These are phyloP conservation scores for Phania funesta DNA, from an alignment of 2,888 invertebrate species.

Conservation along the genomic window DNA sequence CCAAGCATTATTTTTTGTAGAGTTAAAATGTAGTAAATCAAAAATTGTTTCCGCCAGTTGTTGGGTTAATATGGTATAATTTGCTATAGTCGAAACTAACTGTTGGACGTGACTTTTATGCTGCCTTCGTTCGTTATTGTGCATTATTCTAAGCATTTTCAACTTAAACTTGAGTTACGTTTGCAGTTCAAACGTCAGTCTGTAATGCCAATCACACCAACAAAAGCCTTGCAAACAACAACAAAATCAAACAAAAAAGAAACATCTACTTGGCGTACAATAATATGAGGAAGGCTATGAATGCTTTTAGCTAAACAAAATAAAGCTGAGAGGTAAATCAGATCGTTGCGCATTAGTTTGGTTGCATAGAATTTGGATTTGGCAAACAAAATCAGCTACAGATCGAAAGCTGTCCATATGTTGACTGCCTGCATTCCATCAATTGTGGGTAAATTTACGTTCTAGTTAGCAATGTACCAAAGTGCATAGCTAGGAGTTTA, in stretches of 20 bases:
- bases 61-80: slow-evolving; percentile 55
- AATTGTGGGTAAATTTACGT: slow-evolving; percentile 66
- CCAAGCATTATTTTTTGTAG: too few relatives aligned
- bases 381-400: slow-evolving; percentile 55
- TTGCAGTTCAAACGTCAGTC: slow-evolving; percentile 67
- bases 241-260: slow-evolving; percentile 2
- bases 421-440: slow-evolving; percentile 68
- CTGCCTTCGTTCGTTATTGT: slow-evolving; percentile 49
- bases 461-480: slow-evolving; percentile 55
- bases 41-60: not conserved
- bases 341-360: slow-evolving; percentile 63
- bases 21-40: not conserved
- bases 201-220: slow-evolving; percentile 62
- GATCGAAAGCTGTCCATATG: slow-evolving; percentile 68
- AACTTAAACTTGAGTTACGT: slow-evolving; percentile 56
- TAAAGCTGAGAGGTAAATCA: slow-evolving; percentile 59
- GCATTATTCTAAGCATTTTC: slow-evolving; percentile 50
- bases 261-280: slow-evolving; percentile 32
- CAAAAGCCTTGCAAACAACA: slow-evolving; percentile 17
- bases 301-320: slow-evolving; percentile 54
- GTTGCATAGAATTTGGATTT: slow-evolving; percentile 36
- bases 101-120: slow-evolving; percentile 59
- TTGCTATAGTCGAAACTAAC: slow-evolving; percentile 51
- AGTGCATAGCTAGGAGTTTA: slow-evolving; percentile 28
- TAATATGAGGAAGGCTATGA: slow-evolving; percentile 40